phyloP scores from a whole-genome alignment of 2,797 vertebrate genomes.

The Coracias cyanogaster region DNA sequence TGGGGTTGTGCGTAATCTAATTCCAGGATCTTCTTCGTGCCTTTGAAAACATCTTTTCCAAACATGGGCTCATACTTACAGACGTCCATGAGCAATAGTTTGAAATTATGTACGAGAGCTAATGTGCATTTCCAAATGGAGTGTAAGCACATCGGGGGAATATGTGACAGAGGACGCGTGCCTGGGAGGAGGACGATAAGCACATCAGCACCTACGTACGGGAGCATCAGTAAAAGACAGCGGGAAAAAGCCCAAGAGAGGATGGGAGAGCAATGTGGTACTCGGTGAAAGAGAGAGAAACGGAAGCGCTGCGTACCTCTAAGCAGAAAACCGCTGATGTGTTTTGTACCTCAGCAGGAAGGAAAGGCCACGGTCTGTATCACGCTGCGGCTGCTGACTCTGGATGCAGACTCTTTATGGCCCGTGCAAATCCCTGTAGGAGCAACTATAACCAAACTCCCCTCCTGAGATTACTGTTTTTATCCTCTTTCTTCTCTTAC shows the following conservation, averaged over 20 bases:
- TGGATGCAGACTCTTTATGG: not conserved
- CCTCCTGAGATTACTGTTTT: constrained; percentile 16
- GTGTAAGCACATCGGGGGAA: rapidly evolving
- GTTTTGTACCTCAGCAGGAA: not conserved
- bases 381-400: not conserved
- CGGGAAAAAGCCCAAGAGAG: not conserved
- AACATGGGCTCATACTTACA: not conserved
- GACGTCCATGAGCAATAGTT: not conserved
- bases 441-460: not conserved
- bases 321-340: not conserved
- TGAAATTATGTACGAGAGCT: not conserved
- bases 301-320: not conserved
- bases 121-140: not conserved
- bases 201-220: not conserved
- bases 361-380: not conserved
- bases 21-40: not conserved
- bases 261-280: not conserved
- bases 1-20: not conserved
- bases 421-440: constrained; percentile 11
- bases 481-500: not conserved
- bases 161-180: rapidly evolving
- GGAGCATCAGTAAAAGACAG: not conserved
- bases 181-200: rapidly evolving
- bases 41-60: not conserved
- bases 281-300: not conserved